Percentiles rank a stretch among this genome's conserved stretches.
These are phyloP conservation scores for Trachymyrmex cornetzi DNA, from an alignment of 1,140 invertebrate species.

Conservation along the genomic window DNA sequence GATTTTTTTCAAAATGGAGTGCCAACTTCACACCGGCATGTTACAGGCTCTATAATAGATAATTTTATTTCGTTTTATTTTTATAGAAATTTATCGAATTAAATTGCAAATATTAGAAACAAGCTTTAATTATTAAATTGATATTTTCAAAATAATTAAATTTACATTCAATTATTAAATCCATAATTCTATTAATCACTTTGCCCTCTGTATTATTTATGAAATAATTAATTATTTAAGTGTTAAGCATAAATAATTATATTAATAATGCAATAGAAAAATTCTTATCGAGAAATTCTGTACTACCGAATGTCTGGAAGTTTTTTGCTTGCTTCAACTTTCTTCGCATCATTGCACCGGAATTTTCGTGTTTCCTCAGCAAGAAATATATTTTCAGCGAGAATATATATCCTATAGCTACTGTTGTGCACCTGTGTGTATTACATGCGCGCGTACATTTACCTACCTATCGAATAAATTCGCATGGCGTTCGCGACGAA, in stretches of 20 bases:
- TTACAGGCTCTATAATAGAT: neutral
- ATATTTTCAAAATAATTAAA: neutral
- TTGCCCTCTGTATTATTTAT: neutral
- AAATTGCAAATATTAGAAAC: neutral
- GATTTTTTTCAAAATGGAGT: no score
- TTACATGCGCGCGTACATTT: neutral
- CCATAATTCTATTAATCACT: no score
- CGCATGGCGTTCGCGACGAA: neutral
- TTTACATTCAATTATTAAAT: no score
- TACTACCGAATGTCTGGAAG: neutral
- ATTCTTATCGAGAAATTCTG: conserved; percentile 9
- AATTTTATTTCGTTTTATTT: no score
- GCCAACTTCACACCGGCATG: no score
- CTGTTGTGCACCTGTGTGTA: neutral
- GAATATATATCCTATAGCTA: neutral
- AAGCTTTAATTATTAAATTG: neutral
- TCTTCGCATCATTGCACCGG: neutral
- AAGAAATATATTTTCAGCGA: neutral
- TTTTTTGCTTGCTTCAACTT: conserved; percentile 18
- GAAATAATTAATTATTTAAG: neutral
- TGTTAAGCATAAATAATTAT: neutral
- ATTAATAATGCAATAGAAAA: neutral
- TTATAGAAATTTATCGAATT: neutral
- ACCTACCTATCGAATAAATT: conserved; percentile 23
- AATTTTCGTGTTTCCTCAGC: conserved; percentile 14